Conservation (phyloP, 2,113 vertebrate species). For the Artemisiospiza belli region DNA sequence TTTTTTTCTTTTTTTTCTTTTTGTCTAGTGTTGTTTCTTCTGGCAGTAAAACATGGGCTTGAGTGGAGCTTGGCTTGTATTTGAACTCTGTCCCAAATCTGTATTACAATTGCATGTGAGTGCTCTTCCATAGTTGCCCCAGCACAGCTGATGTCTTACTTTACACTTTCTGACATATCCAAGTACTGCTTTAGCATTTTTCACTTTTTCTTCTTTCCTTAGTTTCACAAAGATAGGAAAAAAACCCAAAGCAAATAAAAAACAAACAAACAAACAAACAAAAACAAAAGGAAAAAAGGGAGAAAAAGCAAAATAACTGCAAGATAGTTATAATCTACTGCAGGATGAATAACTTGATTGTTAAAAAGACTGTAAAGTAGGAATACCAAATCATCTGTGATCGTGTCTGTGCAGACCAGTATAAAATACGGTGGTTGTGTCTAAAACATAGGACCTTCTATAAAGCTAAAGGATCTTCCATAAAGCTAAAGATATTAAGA, state of each 20-base stretch:
- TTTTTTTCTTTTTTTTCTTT: background rate
- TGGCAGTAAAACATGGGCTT: background rate
- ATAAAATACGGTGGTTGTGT: background rate
- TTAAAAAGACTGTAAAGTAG: background rate
- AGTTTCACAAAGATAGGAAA: background rate
- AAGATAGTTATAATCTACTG: background rate
- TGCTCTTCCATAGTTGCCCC: background rate
- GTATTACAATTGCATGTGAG: background rate
- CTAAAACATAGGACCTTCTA: background rate
- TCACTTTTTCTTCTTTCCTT: background rate
- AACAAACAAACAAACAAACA: background rate
- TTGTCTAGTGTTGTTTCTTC: background rate
- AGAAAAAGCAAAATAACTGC: background rate
- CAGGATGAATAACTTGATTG: background rate
- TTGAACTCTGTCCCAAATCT: background rate
- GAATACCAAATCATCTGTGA: background rate
- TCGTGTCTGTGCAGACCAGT: background rate
- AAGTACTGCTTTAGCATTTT: background rate
- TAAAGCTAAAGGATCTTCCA: background rate
- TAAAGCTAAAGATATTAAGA: background rate
- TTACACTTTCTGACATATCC: background rate
- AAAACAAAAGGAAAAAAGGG: too few relatives aligned
- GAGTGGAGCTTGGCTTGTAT: background rate
- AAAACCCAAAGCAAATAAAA: background rate
- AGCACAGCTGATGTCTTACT: background rate